A percentile compares a stretch with the other conserved stretches of the same genome.
Conservation (phyloP, 92 coral and sea anemone genomes). For the Desmophyllum pertusum region DNA sequence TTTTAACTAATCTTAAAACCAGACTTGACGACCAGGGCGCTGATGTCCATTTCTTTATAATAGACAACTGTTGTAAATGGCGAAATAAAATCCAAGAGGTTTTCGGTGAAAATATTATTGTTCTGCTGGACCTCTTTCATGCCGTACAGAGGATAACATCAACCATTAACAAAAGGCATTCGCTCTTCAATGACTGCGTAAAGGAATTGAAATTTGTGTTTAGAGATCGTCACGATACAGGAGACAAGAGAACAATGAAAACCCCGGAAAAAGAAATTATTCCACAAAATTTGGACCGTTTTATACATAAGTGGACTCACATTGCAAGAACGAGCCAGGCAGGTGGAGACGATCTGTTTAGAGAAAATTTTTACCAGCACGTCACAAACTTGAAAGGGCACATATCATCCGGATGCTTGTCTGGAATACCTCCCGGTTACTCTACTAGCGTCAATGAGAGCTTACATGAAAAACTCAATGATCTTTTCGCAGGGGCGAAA, state of each 20-base stretch:
- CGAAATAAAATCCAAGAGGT: conserved; percentile 39
- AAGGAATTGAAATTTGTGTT: conserved; percentile 38
- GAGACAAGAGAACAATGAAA: conserved; percentile 32
- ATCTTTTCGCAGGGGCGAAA: conserved; percentile 64
- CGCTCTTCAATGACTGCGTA: conserved; percentile 33
- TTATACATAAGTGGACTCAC: conserved; percentile 46
- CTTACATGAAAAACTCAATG: conserved; percentile 60
- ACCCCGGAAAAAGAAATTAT: conserved; percentile 44
- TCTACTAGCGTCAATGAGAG: conserved; percentile 61
- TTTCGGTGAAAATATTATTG: conserved; percentile 34
- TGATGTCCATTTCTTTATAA: conserved; percentile 8
- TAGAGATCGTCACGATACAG: conserved; percentile 41
- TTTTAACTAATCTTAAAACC: conserved; percentile 29
- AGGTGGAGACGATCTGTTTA: conserved; percentile 32
- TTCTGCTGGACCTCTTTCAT: conserved; percentile 56
- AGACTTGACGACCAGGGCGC: conserved; percentile 34
- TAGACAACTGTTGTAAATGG: conserved; percentile 58
- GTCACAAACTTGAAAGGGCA: conserved; percentile 33
- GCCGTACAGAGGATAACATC: conserved; percentile 53
- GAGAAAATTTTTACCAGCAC: conserved; percentile 23
- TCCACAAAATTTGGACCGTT: conserved; percentile 25
- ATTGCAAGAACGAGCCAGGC: conserved; percentile 10
- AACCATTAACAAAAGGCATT: conserved; percentile 44
- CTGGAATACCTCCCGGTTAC: conserved; percentile 54
- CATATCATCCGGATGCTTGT: conserved; percentile 31